Evolutionary conservation across 2,113 vertebrate genomes (phyloP).

Genomic region (Campylorhamphus procurvoides): DNA sequence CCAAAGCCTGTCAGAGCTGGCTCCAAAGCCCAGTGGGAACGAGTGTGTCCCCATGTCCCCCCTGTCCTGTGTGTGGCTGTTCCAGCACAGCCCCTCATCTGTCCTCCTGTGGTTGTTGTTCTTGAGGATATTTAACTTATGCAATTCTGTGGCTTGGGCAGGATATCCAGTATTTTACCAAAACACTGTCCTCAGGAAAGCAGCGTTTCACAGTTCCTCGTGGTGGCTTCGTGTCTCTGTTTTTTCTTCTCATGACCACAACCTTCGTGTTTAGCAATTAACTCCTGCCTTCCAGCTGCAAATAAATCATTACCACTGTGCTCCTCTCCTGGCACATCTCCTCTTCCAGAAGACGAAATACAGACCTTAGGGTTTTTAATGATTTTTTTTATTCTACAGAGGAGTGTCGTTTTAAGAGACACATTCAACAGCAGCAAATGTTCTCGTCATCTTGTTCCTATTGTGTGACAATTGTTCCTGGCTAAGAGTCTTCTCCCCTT

Average conservation of each 20-base stretch:
- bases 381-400: conserved; percentile 43
- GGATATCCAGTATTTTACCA: conserved; percentile 10
- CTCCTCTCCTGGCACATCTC: neutral
- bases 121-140: conserved; percentile 33
- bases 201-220: neutral
- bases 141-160: conserved; percentile 29
- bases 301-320: neutral
- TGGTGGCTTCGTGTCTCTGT: neutral
- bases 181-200: conserved; percentile 50
- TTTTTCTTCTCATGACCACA: neutral
- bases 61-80: neutral
- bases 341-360: neutral
- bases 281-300: conserved; percentile 7
- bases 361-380: neutral
- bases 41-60: neutral
- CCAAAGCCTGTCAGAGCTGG: conserved; percentile 19
- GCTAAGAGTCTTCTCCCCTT: conserved; percentile 31
- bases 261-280: neutral
- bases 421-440: neutral
- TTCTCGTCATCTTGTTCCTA: neutral
- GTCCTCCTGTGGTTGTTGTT: neutral
- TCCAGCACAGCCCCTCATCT: neutral
- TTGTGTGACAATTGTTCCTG: conserved; percentile 6
- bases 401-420: conserved; percentile 30
- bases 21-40: neutral